Conservation (phyloP, 2,113 vertebrate genomes). For the Fulmarus glacialis region DNA sequence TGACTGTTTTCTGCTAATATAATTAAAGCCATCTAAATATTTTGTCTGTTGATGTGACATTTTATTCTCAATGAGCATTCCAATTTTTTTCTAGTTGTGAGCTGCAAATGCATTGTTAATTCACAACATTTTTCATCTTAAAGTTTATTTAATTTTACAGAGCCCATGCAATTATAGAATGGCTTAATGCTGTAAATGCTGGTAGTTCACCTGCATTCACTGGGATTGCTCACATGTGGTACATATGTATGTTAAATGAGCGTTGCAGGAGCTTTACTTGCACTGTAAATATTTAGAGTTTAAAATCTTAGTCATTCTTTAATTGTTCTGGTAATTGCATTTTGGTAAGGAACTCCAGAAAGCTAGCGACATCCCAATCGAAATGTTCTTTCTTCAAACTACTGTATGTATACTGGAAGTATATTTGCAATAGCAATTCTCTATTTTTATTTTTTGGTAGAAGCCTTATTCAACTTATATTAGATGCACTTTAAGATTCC, state of each 20-base stretch:
- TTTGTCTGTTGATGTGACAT: accelerated
- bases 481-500: neutral
- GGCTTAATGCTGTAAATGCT: neutral
- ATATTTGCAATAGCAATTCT: neutral
- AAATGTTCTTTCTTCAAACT: neutral
- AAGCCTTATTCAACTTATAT: neutral
- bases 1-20: neutral
- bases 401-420: accelerated
- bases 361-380: neutral
- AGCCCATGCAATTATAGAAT: accelerated
- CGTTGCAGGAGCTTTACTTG: neutral
- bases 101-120: accelerated
- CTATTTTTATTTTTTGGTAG: neutral
- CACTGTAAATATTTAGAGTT: neutral
- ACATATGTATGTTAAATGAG: accelerated
- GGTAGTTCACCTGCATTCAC: neutral
- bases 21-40: neutral
- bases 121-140: neutral
- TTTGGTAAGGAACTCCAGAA: neutral
- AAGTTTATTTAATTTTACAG: neutral
- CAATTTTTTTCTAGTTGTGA: accelerated
- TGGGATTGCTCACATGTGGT: neutral
- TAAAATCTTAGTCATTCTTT: neutral
- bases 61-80: neutral
- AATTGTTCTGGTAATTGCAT: neutral